Conservation (phyloP, 2,113 vertebrate species). For the Diadophis punctatus region DNA sequence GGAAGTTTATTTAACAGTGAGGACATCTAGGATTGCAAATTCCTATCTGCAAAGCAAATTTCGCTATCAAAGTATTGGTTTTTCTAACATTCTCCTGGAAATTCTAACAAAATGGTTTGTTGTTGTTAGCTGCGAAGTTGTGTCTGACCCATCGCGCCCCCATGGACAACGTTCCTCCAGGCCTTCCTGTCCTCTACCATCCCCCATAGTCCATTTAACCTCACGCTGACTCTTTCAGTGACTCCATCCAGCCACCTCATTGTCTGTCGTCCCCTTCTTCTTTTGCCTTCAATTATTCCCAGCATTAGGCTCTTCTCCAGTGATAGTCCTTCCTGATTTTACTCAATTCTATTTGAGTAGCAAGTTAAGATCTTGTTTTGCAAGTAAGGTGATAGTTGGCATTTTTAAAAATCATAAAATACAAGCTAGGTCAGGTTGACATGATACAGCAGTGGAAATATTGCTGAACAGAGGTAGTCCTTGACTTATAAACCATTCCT, state of each 20-base stretch:
- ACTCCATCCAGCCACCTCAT: no score
- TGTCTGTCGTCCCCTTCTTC: no score
- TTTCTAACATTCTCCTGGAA: background rate
- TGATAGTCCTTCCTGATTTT: background rate
- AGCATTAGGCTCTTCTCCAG: no score
- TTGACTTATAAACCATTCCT: no score
- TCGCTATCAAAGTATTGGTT: background rate
- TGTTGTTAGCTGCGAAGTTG: no score
- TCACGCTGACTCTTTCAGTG: no score
- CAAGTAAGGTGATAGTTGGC: conserved; percentile 1
- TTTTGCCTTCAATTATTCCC: no score
- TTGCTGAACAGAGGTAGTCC: background rate
- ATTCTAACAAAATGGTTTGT: background rate
- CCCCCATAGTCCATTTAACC: no score
- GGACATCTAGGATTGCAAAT: background rate
- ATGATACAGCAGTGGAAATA: background rate
- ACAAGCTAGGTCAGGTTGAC: background rate
- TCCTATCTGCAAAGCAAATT: background rate
- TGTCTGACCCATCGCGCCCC: no score
- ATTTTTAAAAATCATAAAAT: conserved; percentile 45
- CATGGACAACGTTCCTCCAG: no score
- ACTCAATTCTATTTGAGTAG: background rate
- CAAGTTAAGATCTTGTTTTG: background rate
- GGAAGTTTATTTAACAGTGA: background rate
- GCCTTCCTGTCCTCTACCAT: no score